phyloP scores from a whole-genome alignment of 2,888 invertebrate genomes.

The Pachymerium ferrugineum region DNA sequence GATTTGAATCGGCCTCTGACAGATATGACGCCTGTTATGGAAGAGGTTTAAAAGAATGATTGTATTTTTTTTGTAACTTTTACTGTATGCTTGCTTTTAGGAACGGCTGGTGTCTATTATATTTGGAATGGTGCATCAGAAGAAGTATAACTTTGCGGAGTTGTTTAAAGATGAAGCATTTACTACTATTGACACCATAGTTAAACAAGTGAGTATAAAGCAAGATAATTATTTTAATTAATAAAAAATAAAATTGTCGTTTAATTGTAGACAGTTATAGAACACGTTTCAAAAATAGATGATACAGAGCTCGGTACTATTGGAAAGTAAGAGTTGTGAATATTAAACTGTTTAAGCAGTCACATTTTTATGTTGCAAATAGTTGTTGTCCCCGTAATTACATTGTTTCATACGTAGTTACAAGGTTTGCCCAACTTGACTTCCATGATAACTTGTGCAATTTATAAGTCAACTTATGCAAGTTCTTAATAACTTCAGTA shows the following conservation, averaged over 20 bases:
- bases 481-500: no score
- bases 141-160: slow-evolving; percentile 78
- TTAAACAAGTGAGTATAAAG: slow-evolving; percentile 64
- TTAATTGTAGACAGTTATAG: slow-evolving; percentile 47
- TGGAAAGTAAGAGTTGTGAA: slow-evolving; percentile 38
- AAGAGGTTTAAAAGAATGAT: slow-evolving; percentile 49
- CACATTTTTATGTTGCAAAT: no score
- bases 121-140: slow-evolving; percentile 80
- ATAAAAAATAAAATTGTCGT: background rate
- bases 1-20: slow-evolving; percentile 80
- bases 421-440: no score
- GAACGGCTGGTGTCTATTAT: slow-evolving; percentile 83
- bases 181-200: slow-evolving; percentile 76
- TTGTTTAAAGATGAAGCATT: slow-evolving; percentile 81
- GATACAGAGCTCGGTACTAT: slow-evolving; percentile 41
- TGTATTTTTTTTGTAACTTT: slow-evolving; percentile 21
- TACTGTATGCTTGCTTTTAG: slow-evolving; percentile 48
- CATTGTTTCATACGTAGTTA: no score
- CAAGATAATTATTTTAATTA: background rate
- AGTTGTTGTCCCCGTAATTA: no score
- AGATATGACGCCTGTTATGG: slow-evolving; percentile 58
- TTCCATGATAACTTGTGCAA: no score
- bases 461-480: no score
- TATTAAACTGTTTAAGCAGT: no score
- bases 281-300: slow-evolving; percentile 47